These are phyloP conservation scores for Ephestia elutella DNA, from an alignment of 1,140 invertebrate genomes.

Conservation along the genomic window DNA sequence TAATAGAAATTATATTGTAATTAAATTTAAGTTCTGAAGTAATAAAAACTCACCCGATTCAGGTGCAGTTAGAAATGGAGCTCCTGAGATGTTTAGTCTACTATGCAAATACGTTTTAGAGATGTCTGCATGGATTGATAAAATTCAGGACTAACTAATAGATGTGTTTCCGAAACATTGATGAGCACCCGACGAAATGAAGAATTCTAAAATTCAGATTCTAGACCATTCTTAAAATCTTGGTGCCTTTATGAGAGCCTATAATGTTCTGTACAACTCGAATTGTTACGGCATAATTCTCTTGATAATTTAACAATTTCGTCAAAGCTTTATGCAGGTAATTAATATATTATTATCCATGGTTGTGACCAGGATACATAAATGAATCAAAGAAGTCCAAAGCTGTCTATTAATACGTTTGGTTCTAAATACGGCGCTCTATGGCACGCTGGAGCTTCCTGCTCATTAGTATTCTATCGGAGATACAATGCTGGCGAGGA, in stretches of 20 bases:
- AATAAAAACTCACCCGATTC: background rate
- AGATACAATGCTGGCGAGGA: background rate
- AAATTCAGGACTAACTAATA: no score
- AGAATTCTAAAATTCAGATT: no score
- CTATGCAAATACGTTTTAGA: no score
- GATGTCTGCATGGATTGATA: no score
- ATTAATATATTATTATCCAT: background rate
- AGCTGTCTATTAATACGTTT: background rate
- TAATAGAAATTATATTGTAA: background rate
- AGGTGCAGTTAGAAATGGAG: background rate
- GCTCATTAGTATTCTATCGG: background rate
- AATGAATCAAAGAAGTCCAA: background rate
- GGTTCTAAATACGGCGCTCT: slow-evolving; percentile 3
- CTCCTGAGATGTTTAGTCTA: no score
- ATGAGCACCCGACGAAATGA: no score
- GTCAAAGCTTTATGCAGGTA: no score
- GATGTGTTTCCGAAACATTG: no score
- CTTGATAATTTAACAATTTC: no score
- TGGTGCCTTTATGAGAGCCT: no score
- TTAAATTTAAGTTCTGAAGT: background rate
- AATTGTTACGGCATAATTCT: no score
- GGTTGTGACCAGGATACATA: background rate
- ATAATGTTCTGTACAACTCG: background rate
- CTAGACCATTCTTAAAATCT: no score
- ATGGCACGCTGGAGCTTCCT: background rate